Evolutionary conservation across 2,888 invertebrate genomes (phyloP).

Genomic region (Agrochola circellaris): DNA sequence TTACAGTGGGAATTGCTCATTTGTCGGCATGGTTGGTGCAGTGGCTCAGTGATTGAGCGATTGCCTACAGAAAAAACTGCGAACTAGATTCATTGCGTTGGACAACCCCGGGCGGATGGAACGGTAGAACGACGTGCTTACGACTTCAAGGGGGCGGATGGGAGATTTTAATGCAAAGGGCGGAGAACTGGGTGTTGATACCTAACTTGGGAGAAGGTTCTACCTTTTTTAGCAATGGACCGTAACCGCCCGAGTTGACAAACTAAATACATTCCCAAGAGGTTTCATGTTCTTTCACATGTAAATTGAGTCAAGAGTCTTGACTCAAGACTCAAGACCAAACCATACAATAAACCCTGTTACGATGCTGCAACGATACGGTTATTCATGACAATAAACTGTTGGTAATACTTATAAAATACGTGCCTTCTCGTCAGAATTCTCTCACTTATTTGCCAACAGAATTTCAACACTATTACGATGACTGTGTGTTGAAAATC

Average conservation of each 20-base stretch:
- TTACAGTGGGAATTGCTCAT: no score
- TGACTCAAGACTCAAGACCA: no score
- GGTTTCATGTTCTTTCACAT: neutral
- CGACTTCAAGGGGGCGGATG: neutral
- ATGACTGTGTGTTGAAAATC: conserved; percentile 66
- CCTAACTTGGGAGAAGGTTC: neutral
- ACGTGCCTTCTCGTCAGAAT: conserved; percentile 68
- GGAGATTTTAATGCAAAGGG: no score
- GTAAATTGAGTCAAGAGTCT: conserved; percentile 15
- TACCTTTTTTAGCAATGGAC: neutral
- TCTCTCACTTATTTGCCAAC: conserved; percentile 64
- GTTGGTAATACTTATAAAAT: conserved; percentile 59
- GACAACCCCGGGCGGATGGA: neutral
- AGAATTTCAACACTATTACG: conserved; percentile 73
- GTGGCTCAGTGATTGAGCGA: neutral
- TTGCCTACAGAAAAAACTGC: neutral
- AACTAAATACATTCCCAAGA: neutral
- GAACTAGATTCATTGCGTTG: neutral
- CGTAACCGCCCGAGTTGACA: neutral
- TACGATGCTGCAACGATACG: conserved; percentile 61
- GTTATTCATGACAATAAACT: conserved; percentile 63
- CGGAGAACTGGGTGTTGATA: no score
- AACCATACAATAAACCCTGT: conserved; percentile 40
- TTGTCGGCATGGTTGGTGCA: neutral
- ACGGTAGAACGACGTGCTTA: neutral